Evolutionary conservation across 1,140 invertebrate genomes (phyloP).

Genomic region (Diorhabda carinulata): DNA sequence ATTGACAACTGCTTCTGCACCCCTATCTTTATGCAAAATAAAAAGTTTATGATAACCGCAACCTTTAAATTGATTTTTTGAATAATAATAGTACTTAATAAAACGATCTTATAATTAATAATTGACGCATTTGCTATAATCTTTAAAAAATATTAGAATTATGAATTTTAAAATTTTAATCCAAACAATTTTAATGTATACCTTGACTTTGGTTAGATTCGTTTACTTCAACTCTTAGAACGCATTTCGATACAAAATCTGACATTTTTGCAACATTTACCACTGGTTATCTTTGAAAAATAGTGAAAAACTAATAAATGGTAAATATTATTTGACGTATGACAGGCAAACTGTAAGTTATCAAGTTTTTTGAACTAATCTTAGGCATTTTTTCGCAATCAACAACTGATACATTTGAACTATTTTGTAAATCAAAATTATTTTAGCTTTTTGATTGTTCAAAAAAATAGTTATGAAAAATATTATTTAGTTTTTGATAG

Average conservation of each 20-base stretch:
- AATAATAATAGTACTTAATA: too few species aligned
- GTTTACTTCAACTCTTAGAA: constrained; percentile 56
- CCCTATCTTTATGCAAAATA: constrained; percentile 21
- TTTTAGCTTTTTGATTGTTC: too few species aligned
- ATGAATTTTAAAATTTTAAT: constrained; percentile 8
- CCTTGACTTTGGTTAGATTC: constrained; percentile 44
- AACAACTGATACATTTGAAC: too few species aligned
- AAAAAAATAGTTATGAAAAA: too few species aligned
- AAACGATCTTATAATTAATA: too few species aligned
- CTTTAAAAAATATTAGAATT: neutral
- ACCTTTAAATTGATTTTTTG: too few species aligned
- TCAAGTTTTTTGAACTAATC: too few species aligned
- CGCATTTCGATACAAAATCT: constrained; percentile 55
- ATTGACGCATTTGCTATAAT: too few species aligned
- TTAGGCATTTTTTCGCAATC: too few species aligned
- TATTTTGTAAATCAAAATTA: too few species aligned
- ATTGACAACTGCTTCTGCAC: constrained; percentile 22
- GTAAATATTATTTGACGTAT: neutral
- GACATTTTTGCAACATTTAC: constrained; percentile 37
- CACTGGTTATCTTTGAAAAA: neutral
- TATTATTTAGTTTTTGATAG: too few species aligned
- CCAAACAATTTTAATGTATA: constrained; percentile 15
- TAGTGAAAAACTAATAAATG: neutral
- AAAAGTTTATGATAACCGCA: neutral
- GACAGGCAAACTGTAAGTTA: too few species aligned